These are phyloP conservation scores for Galeruca laticollis DNA, from an alignment of 2,888 invertebrate genomes.

Conservation along the genomic window DNA sequence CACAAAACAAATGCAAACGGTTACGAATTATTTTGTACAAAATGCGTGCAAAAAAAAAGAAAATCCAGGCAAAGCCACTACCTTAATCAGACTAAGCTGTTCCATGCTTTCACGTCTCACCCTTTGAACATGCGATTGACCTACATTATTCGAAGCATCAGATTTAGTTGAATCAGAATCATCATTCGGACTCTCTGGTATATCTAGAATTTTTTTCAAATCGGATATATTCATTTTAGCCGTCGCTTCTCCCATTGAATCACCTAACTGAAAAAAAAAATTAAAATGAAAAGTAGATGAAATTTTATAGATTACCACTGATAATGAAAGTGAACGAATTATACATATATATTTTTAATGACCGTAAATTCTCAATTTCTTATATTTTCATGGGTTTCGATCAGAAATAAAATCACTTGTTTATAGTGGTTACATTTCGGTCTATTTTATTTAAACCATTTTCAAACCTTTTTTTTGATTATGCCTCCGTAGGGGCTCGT, in stretches of 20 bases:
- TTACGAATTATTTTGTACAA: neutral
- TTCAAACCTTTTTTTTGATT: too few species aligned
- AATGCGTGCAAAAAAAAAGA: slow-evolving; percentile 1
- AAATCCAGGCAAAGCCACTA: slow-evolving; percentile 61
- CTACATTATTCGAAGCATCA: slow-evolving; percentile 44
- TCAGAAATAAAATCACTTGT: too few species aligned
- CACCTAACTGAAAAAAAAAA: slow-evolving; percentile 75
- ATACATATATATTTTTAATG: too few species aligned
- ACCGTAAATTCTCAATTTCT: too few species aligned
- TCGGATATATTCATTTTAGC: slow-evolving; percentile 94
- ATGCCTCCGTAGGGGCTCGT: too few species aligned
- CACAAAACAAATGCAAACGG: neutral
- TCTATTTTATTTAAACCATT: too few species aligned
- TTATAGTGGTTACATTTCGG: too few species aligned
- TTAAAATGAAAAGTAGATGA: slow-evolving; percentile 18
- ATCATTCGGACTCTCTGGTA: slow-evolving; percentile 70
- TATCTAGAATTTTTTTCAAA: slow-evolving; percentile 84
- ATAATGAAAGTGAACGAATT: neutral
- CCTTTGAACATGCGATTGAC: slow-evolving; percentile 67
- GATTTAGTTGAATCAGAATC: slow-evolving; percentile 52
- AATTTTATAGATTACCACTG: neutral
- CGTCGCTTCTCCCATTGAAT: slow-evolving; percentile 92
- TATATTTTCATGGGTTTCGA: too few species aligned
- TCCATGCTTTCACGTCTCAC: slow-evolving; percentile 95
- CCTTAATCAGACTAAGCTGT: slow-evolving; percentile 93